Base-by-base conservation (phyloP, 2,113 vertebrate species). In the Anser cygnoides region DNA sequence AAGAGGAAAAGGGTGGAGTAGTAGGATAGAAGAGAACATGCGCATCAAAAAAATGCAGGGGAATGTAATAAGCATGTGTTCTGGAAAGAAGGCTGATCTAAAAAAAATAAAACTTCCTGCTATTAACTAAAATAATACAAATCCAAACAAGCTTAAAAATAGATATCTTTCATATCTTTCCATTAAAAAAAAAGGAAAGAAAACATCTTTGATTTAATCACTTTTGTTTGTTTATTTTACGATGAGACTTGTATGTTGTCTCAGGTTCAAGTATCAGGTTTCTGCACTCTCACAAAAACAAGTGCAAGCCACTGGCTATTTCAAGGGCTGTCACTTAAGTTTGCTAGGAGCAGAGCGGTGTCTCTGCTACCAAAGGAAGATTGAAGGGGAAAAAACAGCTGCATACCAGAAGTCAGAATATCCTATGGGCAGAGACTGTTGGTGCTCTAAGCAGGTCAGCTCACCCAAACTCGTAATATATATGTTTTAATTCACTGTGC, bases 1-100 rank as follows among this genome's bases (percentile, higher is more conserved):
- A 92, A 87, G 65, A 77, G 44, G 72, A 92, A 89, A 81, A 87
- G 43, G 33, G 11, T 92, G 68, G 90, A 81, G 49, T 29, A 49
- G 17, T 63, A 72, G 77, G 70, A 70, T 39, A 71, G 70, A 92
- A 70, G 88, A 87, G 66, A 59, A 2, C 14, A 20, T 1, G 3
- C 13, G 29, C 88, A 33, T 58, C 4, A 1, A 90, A 96, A 94
- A 94, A 92, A 93, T 9, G 11, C 31, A 35, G 52, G 57, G 16
- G 35, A 93, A 52, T 79, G 43, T 78, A 87, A 54, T 61, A 84
- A 87, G 28, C 22, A 72, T 68, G 35, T 89, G 68, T 62, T 87
- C 84, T 92, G 44, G 62, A 87, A 93, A 73, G 49, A 35, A 90
- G 52, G 23, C 35, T 68, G 43, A 72, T 92, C 33, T 41, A 3